Percentiles rank a stretch among this genome's conserved stretches.
These are phyloP conservation scores for Girardinus metallicus DNA, from an alignment of 2,797 vertebrate genomes.

Conservation along the genomic window DNA sequence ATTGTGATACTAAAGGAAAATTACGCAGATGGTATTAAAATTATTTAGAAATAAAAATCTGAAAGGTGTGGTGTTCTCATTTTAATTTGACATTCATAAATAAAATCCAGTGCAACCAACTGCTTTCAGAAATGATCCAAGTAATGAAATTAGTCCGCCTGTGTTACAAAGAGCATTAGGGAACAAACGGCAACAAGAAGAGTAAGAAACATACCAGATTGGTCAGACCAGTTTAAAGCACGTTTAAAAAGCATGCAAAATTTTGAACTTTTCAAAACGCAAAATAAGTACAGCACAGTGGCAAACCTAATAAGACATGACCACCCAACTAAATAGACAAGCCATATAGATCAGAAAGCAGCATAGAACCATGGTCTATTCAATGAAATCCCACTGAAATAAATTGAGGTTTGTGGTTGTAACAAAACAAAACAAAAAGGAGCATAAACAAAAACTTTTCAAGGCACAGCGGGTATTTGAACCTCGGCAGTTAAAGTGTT, in stretches of 20 bases:
- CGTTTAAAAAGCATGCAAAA: not conserved
- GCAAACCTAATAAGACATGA: not conserved
- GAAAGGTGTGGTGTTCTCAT: no score
- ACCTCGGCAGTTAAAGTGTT: not conserved
- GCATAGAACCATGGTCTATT: not conserved
- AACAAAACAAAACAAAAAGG: not conserved
- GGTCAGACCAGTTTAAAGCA: not conserved
- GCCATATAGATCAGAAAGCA: not conserved
- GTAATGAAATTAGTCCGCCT: no score
- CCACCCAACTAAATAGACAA: not conserved
- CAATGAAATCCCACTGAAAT: not conserved
- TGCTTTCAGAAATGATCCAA: no score
- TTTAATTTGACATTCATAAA: no score
- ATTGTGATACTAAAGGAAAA: no score
- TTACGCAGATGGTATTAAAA: no score
- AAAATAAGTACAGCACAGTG: not conserved
- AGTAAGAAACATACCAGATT: not conserved
- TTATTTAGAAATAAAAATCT: no score
- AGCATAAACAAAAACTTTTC: not conserved
- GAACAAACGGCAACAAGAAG: not conserved
- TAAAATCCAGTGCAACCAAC: no score
- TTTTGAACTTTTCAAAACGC: not conserved
- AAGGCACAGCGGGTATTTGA: not conserved
- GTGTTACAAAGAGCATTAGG: not conserved
- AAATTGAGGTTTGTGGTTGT: not conserved